A percentile compares a stretch with the other conserved stretches of the same genome.
phyloP scores from a whole-genome alignment of 2,113 vertebrate genomes.

The Myotis davidii region DNA sequence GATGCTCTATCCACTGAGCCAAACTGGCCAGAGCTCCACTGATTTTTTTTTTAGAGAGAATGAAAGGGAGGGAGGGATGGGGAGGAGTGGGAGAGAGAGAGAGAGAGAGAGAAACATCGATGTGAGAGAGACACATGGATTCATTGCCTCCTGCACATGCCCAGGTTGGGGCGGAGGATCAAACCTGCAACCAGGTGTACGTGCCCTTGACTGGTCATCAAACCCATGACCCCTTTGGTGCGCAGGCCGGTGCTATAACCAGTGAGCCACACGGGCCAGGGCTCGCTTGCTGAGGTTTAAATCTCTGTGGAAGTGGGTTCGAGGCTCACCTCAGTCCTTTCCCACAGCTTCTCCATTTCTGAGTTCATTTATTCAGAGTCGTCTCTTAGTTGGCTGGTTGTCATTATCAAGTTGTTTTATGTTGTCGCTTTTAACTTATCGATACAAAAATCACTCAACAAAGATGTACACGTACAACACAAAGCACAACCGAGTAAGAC shows the following conservation, averaged over 20 bases:
- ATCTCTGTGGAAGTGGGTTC: background rate
- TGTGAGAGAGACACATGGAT: no score
- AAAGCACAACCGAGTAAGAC: background rate
- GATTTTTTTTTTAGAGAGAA: no score
- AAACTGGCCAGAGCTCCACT: no score
- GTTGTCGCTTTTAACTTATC: background rate
- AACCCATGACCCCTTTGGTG: no score
- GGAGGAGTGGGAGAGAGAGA: no score
- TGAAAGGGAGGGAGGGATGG: no score
- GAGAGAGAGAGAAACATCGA: no score
- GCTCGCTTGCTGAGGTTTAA: background rate
- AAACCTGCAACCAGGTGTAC: no score
- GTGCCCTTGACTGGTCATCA: no score
- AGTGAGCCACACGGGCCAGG: background rate
- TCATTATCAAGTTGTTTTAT: background rate
- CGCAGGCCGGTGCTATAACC: background rate
- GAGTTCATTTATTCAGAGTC: background rate
- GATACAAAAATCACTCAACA: background rate
- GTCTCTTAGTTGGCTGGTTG: background rate
- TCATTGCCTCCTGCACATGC: no score
- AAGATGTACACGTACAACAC: background rate
- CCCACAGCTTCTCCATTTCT: background rate
- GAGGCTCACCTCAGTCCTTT: background rate
- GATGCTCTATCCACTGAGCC: no score
- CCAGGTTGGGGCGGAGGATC: no score